Percentiles rank a stretch among this genome's conserved stretches.
Conservation (phyloP, 2,113 vertebrate species). For the Beaufortia kweichowensis region DNA sequence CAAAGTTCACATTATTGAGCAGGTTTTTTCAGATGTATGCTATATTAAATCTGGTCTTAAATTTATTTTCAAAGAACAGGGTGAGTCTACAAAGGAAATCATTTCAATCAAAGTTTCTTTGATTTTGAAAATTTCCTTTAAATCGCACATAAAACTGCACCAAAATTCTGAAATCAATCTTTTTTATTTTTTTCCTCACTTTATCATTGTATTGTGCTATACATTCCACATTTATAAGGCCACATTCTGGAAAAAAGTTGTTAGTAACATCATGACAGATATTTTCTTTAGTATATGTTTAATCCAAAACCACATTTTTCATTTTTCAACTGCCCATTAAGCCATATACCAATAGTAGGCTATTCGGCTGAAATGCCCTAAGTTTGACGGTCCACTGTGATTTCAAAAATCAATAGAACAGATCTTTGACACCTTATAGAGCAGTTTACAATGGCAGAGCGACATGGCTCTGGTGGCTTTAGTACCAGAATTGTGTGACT, state of each 20-base stretch:
- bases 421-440: not conserved
- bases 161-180: too few species aligned
- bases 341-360: not conserved
- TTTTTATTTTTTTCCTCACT: too few species aligned
- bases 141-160: too few species aligned
- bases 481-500: not conserved
- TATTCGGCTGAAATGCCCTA: not conserved
- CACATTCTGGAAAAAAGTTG: too few species aligned
- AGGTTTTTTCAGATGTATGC: not conserved
- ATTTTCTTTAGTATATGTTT: too few species aligned
- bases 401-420: not conserved
- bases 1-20: not conserved
- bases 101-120: too few species aligned
- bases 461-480: not conserved
- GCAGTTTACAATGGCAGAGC: not conserved
- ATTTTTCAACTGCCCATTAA: not conserved
- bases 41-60: not conserved
- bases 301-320: too few species aligned
- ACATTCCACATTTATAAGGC: too few species aligned
- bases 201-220: too few species aligned
- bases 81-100: not conserved
- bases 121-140: too few species aligned
- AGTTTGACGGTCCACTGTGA: not conserved
- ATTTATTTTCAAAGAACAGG: constrained; percentile 7
- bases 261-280: too few species aligned